Evolutionary conservation across 2,888 invertebrate genomes (phyloP), one percentile per base, ranked within the genome.

Genomic region (Meta bourneti): DNA sequence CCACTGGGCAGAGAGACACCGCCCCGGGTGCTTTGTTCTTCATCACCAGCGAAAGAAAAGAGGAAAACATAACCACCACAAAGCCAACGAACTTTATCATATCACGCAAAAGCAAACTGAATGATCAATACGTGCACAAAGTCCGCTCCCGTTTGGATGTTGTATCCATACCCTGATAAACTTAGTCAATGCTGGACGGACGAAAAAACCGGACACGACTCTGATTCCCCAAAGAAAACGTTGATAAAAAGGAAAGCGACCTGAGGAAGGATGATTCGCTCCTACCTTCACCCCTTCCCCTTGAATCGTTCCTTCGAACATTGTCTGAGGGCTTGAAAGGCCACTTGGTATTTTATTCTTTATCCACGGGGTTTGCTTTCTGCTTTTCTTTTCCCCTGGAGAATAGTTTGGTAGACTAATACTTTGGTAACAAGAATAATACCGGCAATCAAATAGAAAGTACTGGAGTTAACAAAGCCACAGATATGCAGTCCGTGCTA

Each of bases 111-210:
- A 84, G 74, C 54, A 61, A 84, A 74, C 83, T 74, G 54, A 84
- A 84, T 84, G 83, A 84, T 84, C 83, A 84, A 84, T 75, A 74
- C 74, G 83, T 74, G 48, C 83, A 74, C 72, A 71, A 82, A 82
- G 71, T 51, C 19, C 19, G 34, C 13, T 69, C n/a, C n/a, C 34
- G 13, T 82, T 13, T 71, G 5, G 34, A 20, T n/a, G 49, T 48
- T n/a, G 70, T 70, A 69, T 49, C 61, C 13, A 75, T 84, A 84
- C 52, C n/a, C 8, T 20, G 74, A 84, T 75, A 84, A 84, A 84
- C 74, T 54, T 54, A 52, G 74, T 61, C 83, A 84, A 75, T 34
- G 52, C 83, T 74, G 49, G 71, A 71, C 82, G 49, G 6, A 16
- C 61, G 70, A 71, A 82, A 71, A 49, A 49, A 71, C 16, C 16